Conservation (phyloP, 2,113 vertebrate genomes). For the Phrynosoma platyrhinos region DNA sequence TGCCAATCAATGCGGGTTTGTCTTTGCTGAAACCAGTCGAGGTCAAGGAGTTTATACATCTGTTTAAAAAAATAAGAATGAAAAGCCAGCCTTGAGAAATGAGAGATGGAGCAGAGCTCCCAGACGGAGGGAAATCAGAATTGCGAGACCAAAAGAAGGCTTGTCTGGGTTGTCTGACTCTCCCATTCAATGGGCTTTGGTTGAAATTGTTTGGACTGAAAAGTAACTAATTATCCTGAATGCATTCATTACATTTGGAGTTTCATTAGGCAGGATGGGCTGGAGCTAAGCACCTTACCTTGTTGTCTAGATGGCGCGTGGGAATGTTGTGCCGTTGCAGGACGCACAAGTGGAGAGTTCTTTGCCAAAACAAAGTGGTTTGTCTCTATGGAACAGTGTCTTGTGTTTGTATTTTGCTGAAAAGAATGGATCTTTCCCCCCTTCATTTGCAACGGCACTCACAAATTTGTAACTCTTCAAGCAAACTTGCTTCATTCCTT, state of each 20-base stretch:
- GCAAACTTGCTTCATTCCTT: neutral
- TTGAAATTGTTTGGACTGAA: neutral
- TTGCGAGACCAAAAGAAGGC: neutral
- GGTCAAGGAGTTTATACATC: conserved; percentile 28
- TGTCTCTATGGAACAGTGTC: neutral
- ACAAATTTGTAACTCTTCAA: neutral
- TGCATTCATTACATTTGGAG: neutral
- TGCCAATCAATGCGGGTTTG: neutral
- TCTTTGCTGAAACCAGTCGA: neutral
- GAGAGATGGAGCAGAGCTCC: neutral
- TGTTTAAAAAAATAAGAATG: neutral
- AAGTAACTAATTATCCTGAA: conserved; percentile 32
- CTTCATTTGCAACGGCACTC: neutral
- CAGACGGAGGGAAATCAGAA: neutral
- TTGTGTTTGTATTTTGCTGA: neutral
- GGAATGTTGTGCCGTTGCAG: neutral
- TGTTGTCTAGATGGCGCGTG: neutral
- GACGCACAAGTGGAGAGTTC: neutral
- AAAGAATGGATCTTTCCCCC: neutral
- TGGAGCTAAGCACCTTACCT: neutral
- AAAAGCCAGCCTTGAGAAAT: conserved; percentile 8
- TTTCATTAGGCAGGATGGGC: neutral
- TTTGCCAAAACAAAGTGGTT: neutral
- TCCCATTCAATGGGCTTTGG: neutral
- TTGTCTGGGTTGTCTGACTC: neutral